Evolutionary conservation across 2,888 invertebrate genomes (phyloP), one percentile per base, ranked within the genome.

Genomic region (Euphydryas editha): DNA sequence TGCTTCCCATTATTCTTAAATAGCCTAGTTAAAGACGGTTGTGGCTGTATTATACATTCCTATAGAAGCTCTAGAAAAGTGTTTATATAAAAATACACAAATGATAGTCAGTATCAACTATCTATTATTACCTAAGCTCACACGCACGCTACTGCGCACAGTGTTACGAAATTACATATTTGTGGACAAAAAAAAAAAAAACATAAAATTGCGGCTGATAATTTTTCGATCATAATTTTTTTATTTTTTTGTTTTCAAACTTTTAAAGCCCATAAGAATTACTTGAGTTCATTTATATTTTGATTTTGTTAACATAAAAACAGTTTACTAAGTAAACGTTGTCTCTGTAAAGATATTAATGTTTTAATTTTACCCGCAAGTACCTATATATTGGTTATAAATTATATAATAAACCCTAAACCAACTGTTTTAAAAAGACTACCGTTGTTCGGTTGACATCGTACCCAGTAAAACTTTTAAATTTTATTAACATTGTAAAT

Each of bases 401-500:
- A 13, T 17, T 36, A 58, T 55, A 62, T 47, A 51, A 42, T 61
- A 47, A 47, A 37, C 30, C 17, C 54, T 68, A 68, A 68, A 62
- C 62, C 6, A 13, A 15, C 15, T 18, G 46, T 69, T 71, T 69
- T 67, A 72, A 59, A 51, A 24, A 63, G 24, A 65, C 69, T 71
- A 69, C 69, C 67, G 71, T 67, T 63, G 44, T 61, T 58, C 59
- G 59, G 54, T 58, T 36, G 57, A 21, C 42, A 62, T 30, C 42
- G 63, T 59, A 63, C 55, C 55, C 30, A 58, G 37, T 47, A 64
- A 59, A 49, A 58, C 49, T 62, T 57, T 39, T 36, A 60, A 64
- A 47, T 55, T 70, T 72, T 68, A 73, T 68, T 57, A 59, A 39
- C 30, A 57, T 54, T 60, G 17, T 72, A 67, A 72, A 72, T 73